phyloP scores from a whole-genome alignment of 2,888 invertebrate species.

The Odiellus spinosus region DNA sequence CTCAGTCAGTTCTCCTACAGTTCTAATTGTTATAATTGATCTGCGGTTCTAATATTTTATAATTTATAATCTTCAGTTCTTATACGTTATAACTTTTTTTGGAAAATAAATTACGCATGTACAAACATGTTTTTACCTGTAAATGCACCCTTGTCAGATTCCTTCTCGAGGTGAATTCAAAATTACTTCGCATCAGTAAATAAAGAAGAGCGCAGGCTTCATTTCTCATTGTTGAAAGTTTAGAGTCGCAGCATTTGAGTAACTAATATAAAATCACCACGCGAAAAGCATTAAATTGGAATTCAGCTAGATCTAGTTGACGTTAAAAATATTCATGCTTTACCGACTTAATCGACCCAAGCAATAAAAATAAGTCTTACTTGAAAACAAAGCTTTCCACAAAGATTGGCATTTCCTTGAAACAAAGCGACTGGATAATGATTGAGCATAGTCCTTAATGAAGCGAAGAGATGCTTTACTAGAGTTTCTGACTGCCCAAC shows the following conservation, averaged over 20 bases:
- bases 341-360: no score
- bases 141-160: constrained; percentile 63
- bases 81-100: no score
- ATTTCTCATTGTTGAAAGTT: constrained; percentile 63
- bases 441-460: constrained; percentile 77
- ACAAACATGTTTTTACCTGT: no score
- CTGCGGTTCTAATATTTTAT: no score
- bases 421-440: constrained; percentile 60
- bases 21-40: no score
- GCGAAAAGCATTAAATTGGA: no score
- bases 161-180: constrained; percentile 67
- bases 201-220: constrained; percentile 85
- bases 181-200: constrained; percentile 82
- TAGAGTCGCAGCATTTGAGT: constrained; percentile 68
- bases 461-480: constrained; percentile 79
- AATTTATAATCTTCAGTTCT: no score
- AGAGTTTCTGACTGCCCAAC: constrained; percentile 78
- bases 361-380: no score
- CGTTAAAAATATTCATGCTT: no score
- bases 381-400: constrained; percentile 63
- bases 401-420: constrained; percentile 61
- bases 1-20: no score
- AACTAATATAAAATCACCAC: constrained; percentile 16
- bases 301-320: no score
- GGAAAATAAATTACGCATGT: no score